phyloP scores from a whole-genome alignment of 2,113 vertebrate genomes.

The Brienomyrus brachyistius region DNA sequence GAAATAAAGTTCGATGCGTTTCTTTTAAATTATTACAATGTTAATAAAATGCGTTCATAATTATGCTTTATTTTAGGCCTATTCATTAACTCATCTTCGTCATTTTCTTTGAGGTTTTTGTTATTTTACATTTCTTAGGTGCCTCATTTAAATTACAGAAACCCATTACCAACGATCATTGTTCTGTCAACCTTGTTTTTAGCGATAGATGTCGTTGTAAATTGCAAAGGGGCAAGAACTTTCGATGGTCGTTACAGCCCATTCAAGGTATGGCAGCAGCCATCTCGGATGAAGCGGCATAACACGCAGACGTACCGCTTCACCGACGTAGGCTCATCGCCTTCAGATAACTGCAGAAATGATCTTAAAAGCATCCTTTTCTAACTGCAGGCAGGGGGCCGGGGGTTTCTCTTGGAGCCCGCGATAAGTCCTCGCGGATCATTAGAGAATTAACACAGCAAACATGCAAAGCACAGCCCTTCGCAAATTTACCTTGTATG shows the following conservation, averaged over 20 bases:
- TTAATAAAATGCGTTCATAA: neutral
- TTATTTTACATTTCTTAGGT: neutral
- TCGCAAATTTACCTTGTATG: neutral
- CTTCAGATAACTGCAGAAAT: neutral
- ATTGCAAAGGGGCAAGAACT: neutral
- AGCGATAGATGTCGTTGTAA: neutral
- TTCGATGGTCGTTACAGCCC: neutral
- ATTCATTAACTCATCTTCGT: neutral
- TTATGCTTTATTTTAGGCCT: neutral
- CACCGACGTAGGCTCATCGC: neutral
- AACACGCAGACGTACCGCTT: neutral
- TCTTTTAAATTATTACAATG: neutral
- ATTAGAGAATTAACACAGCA: neutral
- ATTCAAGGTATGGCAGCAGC: neutral
- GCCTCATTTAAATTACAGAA: neutral
- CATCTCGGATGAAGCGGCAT: neutral
- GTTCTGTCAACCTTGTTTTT: neutral
- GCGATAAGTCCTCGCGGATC: neutral
- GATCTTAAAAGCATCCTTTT: neutral
- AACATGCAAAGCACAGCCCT: neutral
- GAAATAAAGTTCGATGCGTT: neutral
- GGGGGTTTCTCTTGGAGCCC: neutral
- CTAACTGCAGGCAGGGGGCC: neutral
- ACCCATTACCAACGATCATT: neutral
- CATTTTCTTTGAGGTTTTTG: neutral